phyloP scores from a whole-genome alignment of 1,140 invertebrate genomes.

The Antheraea mylitta region DNA sequence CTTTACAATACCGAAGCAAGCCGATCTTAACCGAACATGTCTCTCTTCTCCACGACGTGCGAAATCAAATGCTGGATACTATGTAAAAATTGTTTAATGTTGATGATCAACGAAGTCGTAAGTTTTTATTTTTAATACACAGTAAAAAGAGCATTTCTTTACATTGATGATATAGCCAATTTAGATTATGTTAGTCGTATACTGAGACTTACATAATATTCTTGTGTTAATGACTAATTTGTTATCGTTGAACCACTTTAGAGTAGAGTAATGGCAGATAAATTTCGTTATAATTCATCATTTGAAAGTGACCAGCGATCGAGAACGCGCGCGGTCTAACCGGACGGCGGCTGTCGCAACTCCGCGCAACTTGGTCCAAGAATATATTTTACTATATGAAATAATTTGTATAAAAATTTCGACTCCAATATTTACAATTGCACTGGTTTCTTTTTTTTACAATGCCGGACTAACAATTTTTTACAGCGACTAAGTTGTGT shows the following conservation, averaged over 20 bases:
- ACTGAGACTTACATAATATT: too few relatives aligned
- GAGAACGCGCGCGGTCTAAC: slow-evolving; percentile 16
- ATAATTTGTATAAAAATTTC: slow-evolving; percentile 76
- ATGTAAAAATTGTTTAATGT: too few relatives aligned
- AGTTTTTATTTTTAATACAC: too few relatives aligned
- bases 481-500: slow-evolving; percentile 58
- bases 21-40: too few relatives aligned
- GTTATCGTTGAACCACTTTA: neutral
- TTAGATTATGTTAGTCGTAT: too few relatives aligned
- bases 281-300: neutral
- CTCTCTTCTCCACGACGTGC: too few relatives aligned
- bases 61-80: too few relatives aligned
- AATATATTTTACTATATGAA: slow-evolving; percentile 55
- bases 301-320: neutral
- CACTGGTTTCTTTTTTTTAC: slow-evolving; percentile 57
- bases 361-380: slow-evolving; percentile 55
- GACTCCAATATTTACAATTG: slow-evolving; percentile 73
- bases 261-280: neutral
- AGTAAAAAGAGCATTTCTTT: too few relatives aligned
- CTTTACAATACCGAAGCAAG: too few relatives aligned
- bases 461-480: slow-evolving; percentile 61
- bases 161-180: too few relatives aligned
- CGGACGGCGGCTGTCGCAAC: slow-evolving; percentile 32
- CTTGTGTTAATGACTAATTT: too few relatives aligned
- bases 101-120: too few relatives aligned